These are phyloP conservation scores for Euleptes europaea DNA, from an alignment of 2,113 vertebrate genomes.

Conservation along the genomic window DNA sequence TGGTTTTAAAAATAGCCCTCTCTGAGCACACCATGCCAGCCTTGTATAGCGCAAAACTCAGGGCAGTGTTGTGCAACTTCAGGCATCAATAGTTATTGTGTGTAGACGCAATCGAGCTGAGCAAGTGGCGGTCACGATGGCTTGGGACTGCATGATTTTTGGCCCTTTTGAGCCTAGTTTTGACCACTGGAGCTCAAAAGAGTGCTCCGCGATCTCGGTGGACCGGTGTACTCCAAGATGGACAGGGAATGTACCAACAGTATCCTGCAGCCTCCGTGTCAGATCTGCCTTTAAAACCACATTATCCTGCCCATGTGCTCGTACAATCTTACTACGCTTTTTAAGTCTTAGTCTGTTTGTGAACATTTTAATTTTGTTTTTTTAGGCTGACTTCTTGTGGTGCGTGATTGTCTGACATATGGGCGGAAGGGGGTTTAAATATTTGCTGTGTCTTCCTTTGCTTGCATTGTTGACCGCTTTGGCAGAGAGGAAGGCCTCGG, in stretches of 20 bases:
- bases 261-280: not conserved
- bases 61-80: not conserved
- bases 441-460: not conserved
- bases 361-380: not conserved
- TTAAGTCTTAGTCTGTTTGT: not conserved
- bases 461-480: not conserved
- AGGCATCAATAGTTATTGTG: not conserved
- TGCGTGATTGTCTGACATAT: too few species aligned
- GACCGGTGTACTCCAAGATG: not conserved
- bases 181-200: rapidly evolving
- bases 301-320: too few species aligned
- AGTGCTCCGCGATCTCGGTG: rapidly evolving
- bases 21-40: too few species aligned
- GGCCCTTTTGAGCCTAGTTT: not conserved
- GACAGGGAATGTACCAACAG: not conserved
- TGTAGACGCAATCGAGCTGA: not conserved
- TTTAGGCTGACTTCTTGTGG: not conserved
- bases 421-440: not conserved
- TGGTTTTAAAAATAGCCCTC: not conserved
- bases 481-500: not conserved
- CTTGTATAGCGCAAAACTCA: not conserved
- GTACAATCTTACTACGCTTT: not conserved
- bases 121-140: not conserved
- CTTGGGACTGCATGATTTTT: rapidly evolving
- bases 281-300: not conserved